A percentile compares a stretch with the other conserved stretches of the same genome.
Conservation (phyloP, 2,888 invertebrate species). For the Macrosoma leucophasiata region DNA sequence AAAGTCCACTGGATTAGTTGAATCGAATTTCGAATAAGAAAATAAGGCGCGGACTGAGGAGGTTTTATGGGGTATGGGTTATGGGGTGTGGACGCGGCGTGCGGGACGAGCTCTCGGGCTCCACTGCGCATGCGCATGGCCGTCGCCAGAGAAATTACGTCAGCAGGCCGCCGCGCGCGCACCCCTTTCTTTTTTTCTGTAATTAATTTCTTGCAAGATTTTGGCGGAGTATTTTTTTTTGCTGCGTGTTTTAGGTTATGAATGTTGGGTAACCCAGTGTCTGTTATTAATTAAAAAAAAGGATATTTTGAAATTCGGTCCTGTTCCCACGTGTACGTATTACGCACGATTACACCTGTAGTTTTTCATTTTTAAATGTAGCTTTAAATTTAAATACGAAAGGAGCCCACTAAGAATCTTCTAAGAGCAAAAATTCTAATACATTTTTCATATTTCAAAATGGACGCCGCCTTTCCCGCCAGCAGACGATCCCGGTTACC, state of each 20-base stretch:
- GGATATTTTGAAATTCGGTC: too few relatives aligned
- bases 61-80: too few relatives aligned
- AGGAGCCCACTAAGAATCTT: constrained; percentile 58
- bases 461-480: constrained; percentile 48
- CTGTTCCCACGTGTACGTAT: too few relatives aligned
- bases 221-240: constrained; percentile 48
- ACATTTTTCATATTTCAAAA: constrained; percentile 39
- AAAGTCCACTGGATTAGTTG: too few relatives aligned
- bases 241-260: too few relatives aligned
- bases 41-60: too few relatives aligned
- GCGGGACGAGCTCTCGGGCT: constrained; percentile 54
- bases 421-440: constrained; percentile 56
- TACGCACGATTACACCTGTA: too few relatives aligned
- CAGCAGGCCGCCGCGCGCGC: constrained; percentile 52
- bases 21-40: too few relatives aligned
- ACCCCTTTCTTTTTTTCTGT: constrained; percentile 71
- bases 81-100: constrained; percentile 40
- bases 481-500: constrained; percentile 68
- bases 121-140: constrained; percentile 47
- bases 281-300: too few relatives aligned
- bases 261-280: too few relatives aligned
- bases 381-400: too few relatives aligned
- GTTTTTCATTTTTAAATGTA: too few relatives aligned
- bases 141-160: constrained; percentile 57
- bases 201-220: constrained; percentile 69